Evolutionary conservation across 2,113 vertebrate species (phyloP).

Genomic region (Helogale parvula): DNA sequence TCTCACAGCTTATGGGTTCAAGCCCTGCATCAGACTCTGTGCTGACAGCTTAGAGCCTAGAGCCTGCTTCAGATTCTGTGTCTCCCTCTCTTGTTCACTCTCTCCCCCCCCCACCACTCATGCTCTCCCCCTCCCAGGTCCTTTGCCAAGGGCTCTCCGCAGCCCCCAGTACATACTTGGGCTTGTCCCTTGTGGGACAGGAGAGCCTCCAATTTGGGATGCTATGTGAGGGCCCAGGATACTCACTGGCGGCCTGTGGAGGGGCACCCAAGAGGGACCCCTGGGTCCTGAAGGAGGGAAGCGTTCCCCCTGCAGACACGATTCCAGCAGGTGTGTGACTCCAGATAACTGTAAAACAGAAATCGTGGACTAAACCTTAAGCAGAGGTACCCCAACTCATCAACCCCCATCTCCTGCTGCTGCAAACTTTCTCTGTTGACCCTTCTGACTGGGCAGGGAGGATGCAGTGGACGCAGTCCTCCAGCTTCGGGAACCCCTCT

Average conservation of each 20-base stretch:
- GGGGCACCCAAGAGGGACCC: too few species aligned
- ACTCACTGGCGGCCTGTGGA: neutral
- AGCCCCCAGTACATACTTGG: neutral
- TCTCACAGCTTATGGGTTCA: too few species aligned
- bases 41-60: too few species aligned
- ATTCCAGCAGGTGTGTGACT: accelerated
- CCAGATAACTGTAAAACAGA: neutral
- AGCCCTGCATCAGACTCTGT: too few species aligned
- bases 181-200: neutral
- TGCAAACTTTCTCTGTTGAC: neutral
- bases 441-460: neutral
- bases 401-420: neutral
- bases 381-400: accelerated
- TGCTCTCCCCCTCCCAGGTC: accelerated
- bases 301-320: neutral
- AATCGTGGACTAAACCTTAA: neutral
- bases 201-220: neutral
- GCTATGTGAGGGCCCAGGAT: accelerated
- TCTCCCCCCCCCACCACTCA: too few species aligned
- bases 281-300: neutral
- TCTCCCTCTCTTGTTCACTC: too few species aligned
- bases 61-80: too few species aligned
- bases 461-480: neutral
- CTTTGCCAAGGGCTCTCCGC: neutral
- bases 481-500: neutral